A percentile compares a stretch with the other conserved stretches of the same genome.
phyloP scores from a whole-genome alignment of 2,888 invertebrate genomes.

The Lagria hirta region DNA sequence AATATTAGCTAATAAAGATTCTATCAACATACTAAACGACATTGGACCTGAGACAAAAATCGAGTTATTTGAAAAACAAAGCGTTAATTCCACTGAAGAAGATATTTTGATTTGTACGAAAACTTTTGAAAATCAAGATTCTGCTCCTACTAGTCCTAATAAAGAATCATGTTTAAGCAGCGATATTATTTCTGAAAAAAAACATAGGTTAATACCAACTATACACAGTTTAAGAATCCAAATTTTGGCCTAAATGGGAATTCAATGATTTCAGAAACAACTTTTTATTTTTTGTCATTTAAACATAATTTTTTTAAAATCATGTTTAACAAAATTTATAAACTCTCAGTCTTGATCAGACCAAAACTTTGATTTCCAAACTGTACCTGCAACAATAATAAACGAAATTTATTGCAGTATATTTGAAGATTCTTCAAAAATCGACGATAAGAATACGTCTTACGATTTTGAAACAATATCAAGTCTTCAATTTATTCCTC shows the following conservation, averaged over 20 bases:
- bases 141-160: slow-evolving; percentile 62
- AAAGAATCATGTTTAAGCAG: too few species aligned
- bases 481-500: slow-evolving; percentile 55
- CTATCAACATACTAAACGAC: slow-evolving; percentile 62
- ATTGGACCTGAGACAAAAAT: slow-evolving; percentile 64
- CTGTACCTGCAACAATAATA: too few species aligned
- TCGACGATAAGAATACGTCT: too few species aligned
- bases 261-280: too few species aligned
- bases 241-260: too few species aligned
- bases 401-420: slow-evolving; percentile 28
- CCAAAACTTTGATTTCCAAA: too few species aligned
- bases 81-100: slow-evolving; percentile 54
- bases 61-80: slow-evolving; percentile 58
- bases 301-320: too few species aligned
- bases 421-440: slow-evolving; percentile 34
- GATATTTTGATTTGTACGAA: slow-evolving; percentile 56
- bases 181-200: not conserved
- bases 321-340: too few species aligned
- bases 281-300: too few species aligned
- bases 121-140: slow-evolving; percentile 64
- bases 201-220: too few species aligned
- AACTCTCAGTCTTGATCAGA: too few species aligned
- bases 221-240: too few species aligned
- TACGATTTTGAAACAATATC: slow-evolving; percentile 49
- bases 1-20: slow-evolving; percentile 48